Evolutionary conservation across 2,113 vertebrate species (phyloP).

Genomic region (Xenopus borealis): DNA sequence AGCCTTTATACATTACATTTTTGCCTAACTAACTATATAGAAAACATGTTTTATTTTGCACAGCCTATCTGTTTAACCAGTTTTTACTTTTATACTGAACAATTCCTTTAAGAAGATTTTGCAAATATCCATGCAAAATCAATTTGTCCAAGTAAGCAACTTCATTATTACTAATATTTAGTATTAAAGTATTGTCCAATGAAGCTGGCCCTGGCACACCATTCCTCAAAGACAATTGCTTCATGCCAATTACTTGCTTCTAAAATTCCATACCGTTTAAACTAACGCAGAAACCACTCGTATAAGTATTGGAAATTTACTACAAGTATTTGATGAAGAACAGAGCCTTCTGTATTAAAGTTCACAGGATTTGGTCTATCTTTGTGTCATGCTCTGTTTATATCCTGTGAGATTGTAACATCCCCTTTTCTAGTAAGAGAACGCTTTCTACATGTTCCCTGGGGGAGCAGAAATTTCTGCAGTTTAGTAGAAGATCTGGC

Average conservation of each 20-base stretch:
- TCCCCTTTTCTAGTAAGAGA: constrained; percentile 13
- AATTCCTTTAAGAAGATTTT: no score
- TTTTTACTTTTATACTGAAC: no score
- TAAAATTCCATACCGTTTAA: neutral
- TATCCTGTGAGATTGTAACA: neutral
- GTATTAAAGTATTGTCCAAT: no score
- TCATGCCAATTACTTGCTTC: neutral
- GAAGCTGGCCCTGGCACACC: no score
- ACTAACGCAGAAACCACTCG: neutral
- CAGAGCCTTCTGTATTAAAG: constrained; percentile 24
- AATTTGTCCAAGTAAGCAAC: no score
- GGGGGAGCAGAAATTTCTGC: neutral
- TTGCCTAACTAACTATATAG: no score
- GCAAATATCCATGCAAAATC: no score
- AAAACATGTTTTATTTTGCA: no score
- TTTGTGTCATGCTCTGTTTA: constrained; percentile 11
- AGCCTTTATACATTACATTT: no score
- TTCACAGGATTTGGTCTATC: constrained; percentile 20
- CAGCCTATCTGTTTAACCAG: no score
- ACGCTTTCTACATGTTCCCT: neutral
- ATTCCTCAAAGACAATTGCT: no score
- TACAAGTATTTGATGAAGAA: constrained; percentile 25
- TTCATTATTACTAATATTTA: no score
- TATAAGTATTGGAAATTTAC: neutral
- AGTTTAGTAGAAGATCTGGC: neutral